A percentile compares a stretch with the other conserved stretches of the same genome.
Conservation (phyloP, 2,113 vertebrate genomes). For the Archilochus colubris region DNA sequence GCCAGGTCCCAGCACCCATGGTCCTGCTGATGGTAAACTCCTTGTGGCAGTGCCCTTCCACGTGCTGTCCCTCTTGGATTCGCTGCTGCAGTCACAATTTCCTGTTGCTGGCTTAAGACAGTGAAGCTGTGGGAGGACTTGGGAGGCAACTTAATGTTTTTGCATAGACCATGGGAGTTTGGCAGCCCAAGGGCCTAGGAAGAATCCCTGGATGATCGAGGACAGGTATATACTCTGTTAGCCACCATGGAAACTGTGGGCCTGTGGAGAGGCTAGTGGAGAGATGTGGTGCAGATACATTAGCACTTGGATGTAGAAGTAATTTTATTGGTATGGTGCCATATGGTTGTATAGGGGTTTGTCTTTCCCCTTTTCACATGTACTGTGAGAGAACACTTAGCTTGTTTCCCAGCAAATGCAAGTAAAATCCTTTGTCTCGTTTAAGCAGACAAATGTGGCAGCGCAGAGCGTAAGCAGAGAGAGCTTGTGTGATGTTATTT, state of each 20-base stretch:
- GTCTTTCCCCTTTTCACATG: not conserved
- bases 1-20: not conserved
- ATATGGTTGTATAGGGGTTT: not conserved
- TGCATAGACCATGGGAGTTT: not conserved
- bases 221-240: not conserved
- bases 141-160: not conserved
- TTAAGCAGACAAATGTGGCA: not conserved
- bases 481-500: not conserved
- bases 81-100: not conserved
- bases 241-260: not conserved
- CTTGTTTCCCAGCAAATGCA: not conserved
- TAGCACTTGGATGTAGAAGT: not conserved
- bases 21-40: not conserved
- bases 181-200: not conserved
- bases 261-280: too few species aligned
- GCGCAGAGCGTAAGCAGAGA: not conserved
- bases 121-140: not conserved
- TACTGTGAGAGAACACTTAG: not conserved
- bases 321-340: not conserved
- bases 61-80: not conserved
- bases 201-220: not conserved
- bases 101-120: not conserved
- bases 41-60: accelerated
- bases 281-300: not conserved
- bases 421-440: not conserved